Percentiles rank a stretch among this genome's conserved stretches.
phyloP scores from a whole-genome alignment of 2,797 vertebrate species.

The Enteromius viviparus region DNA sequence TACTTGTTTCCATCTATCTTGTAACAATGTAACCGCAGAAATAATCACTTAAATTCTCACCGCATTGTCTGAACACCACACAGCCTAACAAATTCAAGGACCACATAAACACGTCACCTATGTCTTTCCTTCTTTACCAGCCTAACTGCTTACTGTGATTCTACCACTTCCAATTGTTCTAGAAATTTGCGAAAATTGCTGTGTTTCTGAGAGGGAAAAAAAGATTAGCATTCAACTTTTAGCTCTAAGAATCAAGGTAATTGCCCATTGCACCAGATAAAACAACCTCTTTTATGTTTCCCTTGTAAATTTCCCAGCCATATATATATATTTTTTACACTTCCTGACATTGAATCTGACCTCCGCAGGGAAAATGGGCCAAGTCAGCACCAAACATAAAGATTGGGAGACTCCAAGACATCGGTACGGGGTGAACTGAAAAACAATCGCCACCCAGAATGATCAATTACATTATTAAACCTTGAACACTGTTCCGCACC shows the following conservation, averaged over 20 bases:
- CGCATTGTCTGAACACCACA: no score
- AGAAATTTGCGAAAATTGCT: constrained; percentile 40
- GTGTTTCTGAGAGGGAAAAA: constrained; percentile 13
- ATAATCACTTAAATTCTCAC: neutral
- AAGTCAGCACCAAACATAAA: constrained; percentile 52
- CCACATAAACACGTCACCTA: neutral
- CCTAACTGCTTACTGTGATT: constrained; percentile 9
- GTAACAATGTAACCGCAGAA: neutral
- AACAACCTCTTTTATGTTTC: constrained; percentile 39
- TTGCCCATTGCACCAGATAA: constrained; percentile 43
- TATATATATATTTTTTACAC: constrained; percentile 1
- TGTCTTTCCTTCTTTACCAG: neutral
- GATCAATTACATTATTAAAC: constrained; percentile 63
- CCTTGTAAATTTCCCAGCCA: constrained; percentile 4
- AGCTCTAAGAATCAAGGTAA: constrained; percentile 54
- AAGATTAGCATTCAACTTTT: constrained; percentile 25
- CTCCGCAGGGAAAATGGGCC: constrained; percentile 52
- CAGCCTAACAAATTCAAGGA: neutral
- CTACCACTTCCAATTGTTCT: constrained; percentile 41
- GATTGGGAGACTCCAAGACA: constrained; percentile 46
- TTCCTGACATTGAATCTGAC: constrained; percentile 54
- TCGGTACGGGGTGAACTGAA: constrained; percentile 34
- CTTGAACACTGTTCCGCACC: constrained; percentile 27
- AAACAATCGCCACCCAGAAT: constrained; percentile 52
- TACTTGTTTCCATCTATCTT: neutral